Evolutionary conservation across 2,888 invertebrate species (phyloP).

Genomic region (Sphaeridia pumilis): DNA sequence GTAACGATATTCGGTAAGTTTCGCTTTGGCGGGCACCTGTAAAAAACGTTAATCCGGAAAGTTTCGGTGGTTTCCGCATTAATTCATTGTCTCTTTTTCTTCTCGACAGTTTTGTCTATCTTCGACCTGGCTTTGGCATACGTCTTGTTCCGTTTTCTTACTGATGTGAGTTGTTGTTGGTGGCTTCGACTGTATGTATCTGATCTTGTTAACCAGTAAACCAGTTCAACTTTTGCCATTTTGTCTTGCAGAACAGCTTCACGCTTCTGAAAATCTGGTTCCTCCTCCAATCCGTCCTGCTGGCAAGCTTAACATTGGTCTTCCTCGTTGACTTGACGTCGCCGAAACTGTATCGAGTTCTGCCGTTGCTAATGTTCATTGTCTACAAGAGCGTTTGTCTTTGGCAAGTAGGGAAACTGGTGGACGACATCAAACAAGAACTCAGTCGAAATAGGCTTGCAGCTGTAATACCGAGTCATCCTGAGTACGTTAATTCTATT

Average conservation of each 20-base stretch:
- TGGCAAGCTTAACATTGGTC: conserved; percentile 6
- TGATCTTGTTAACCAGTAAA: background rate
- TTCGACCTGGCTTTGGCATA: background rate
- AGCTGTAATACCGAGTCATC: background rate
- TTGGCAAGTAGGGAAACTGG: conserved; percentile 6
- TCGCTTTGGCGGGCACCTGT: too few relatives aligned
- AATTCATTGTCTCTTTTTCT: background rate
- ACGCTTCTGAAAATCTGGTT: conserved; percentile 13
- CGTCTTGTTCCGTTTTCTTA: conserved; percentile 3
- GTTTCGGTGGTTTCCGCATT: too few relatives aligned
- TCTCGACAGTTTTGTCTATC: background rate
- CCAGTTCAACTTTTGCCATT: background rate
- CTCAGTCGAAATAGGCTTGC: background rate
- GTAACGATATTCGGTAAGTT: background rate
- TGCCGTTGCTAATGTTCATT: conserved; percentile 7
- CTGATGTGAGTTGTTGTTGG: conserved; percentile 1
- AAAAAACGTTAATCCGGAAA: too few relatives aligned
- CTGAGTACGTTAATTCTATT: background rate
- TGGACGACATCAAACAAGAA: conserved; percentile 14
- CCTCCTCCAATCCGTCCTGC: conserved; percentile 7
- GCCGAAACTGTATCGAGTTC: background rate
- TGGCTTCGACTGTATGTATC: background rate
- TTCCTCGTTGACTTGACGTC: conserved; percentile 12
- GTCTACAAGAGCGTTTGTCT: conserved; percentile 12
- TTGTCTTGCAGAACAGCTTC: conserved; percentile 11